Evolutionary conservation across 2,888 invertebrate genomes (phyloP).

Genomic region (Dynastes hyllus): DNA sequence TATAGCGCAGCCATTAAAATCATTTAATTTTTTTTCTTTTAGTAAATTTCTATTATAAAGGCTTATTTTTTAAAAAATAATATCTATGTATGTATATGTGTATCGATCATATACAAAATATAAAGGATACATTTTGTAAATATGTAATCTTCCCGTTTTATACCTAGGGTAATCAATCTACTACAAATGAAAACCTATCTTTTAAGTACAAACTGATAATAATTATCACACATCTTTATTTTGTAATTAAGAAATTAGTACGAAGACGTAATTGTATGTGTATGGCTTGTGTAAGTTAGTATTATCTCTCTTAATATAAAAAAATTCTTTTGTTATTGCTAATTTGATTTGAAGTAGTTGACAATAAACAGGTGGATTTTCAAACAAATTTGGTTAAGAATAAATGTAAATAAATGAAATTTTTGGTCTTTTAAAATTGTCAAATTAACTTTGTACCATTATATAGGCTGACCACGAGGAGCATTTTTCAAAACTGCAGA

Average conservation of each 20-base stretch:
- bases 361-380: neutral
- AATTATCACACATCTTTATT: constrained; percentile 15
- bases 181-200: neutral
- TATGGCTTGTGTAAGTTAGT: neutral
- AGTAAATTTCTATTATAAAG: too few relatives aligned
- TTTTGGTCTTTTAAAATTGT: too few relatives aligned
- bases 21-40: neutral
- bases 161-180: neutral
- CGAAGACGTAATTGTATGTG: neutral
- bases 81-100: neutral
- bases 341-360: neutral
- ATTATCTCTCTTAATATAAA: neutral
- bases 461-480: too few relatives aligned
- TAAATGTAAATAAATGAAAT: too few relatives aligned
- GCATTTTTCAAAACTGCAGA: too few relatives aligned
- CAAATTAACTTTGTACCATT: too few relatives aligned
- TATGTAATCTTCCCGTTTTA: neutral
- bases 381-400: too few relatives aligned
- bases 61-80: neutral
- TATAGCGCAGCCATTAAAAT: neutral
- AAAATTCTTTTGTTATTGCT: constrained; percentile 12
- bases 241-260: constrained; percentile 6
- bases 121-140: neutral
- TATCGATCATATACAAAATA: neutral
- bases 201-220: constrained; percentile 22